These are phyloP conservation scores for Thecophora atra DNA, from an alignment of 2,888 invertebrate genomes.

Conservation along the genomic window DNA sequence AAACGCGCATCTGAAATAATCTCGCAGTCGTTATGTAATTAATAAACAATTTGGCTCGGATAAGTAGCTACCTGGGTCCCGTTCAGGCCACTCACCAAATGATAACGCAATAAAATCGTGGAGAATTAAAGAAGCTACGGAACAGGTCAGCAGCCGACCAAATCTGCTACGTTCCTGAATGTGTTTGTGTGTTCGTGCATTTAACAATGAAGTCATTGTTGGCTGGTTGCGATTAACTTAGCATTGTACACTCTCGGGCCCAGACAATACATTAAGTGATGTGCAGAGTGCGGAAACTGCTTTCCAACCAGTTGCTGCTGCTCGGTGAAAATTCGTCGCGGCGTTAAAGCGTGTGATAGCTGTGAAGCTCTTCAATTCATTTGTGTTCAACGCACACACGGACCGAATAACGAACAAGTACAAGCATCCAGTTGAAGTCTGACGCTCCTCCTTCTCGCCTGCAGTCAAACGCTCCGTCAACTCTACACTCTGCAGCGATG, in stretches of 20 bases:
- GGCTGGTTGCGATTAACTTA: slow-evolving; percentile 26
- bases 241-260: slow-evolving; percentile 13
- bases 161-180: not conserved
- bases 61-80: not conserved
- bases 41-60: slow-evolving; percentile 27
- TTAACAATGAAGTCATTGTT: slow-evolving; percentile 33
- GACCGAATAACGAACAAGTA: not conserved
- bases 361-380: slow-evolving; percentile 8
- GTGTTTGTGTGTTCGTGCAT: not conserved
- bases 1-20: not conserved
- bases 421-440: not conserved
- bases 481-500: not conserved
- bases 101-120: not conserved
- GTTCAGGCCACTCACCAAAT: too few relatives aligned
- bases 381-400: not conserved
- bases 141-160: not conserved
- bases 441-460: slow-evolving; percentile 18
- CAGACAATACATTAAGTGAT: slow-evolving; percentile 18
- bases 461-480: not conserved
- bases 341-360: slow-evolving; percentile 3
- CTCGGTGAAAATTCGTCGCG: not conserved
- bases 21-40: slow-evolving; percentile 25
- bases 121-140: not conserved
- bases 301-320: not conserved
- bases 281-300: not conserved